These are phyloP conservation scores for Aegotheles bennettii DNA, from an alignment of 2,113 vertebrate genomes.

Conservation along the genomic window DNA sequence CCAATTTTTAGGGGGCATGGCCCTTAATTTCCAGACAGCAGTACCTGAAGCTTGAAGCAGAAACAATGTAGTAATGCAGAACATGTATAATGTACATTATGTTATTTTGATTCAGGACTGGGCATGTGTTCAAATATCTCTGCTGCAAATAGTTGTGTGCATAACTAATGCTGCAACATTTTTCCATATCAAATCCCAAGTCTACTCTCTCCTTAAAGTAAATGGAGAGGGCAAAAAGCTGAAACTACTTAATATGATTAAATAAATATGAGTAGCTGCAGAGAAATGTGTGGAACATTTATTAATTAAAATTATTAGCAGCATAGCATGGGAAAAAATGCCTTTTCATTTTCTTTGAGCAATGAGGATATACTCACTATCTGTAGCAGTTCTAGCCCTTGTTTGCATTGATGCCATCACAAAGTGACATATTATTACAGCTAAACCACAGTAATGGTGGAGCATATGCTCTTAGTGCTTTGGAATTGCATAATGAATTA, in stretches of 20 bases:
- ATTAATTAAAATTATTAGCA: background rate
- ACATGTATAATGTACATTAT: background rate
- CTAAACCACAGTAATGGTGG: background rate
- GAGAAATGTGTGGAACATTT: background rate
- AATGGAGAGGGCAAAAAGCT: background rate
- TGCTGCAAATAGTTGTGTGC: background rate
- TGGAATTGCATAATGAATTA: background rate
- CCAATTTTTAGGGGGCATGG: accelerated
- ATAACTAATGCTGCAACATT: background rate
- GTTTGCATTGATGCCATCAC: background rate
- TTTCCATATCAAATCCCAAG: background rate
- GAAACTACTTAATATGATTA: background rate
- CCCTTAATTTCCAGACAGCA: background rate
- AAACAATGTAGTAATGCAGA: background rate
- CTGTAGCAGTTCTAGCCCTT: background rate
- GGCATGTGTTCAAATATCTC: background rate
- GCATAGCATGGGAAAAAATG: background rate
- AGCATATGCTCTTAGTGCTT: background rate
- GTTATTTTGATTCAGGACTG: background rate
- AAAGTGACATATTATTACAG: background rate
- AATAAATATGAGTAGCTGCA: background rate
- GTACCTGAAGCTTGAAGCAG: background rate
- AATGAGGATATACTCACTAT: background rate
- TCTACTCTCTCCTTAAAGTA: background rate
- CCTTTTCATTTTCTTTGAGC: background rate